Evolutionary conservation across 2,113 vertebrate genomes (phyloP).

Genomic region (Plecotus auritus): DNA sequence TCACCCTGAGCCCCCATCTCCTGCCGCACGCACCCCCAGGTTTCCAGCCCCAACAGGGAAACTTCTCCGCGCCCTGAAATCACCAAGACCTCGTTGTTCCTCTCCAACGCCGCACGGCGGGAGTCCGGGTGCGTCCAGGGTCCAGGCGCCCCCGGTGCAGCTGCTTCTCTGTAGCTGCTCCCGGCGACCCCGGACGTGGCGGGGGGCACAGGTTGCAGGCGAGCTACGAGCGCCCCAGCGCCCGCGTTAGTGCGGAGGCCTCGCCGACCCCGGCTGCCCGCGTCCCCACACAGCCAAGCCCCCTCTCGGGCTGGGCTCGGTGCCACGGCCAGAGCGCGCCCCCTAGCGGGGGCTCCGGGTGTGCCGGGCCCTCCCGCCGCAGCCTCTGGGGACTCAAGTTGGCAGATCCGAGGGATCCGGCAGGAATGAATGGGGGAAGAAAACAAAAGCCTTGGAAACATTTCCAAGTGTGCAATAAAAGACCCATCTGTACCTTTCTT

Average conservation of each 20-base stretch:
- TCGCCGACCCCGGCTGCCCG: not conserved
- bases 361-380: constrained; percentile 20
- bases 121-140: not conserved
- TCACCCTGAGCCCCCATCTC: not conserved
- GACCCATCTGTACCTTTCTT: constrained; percentile 74
- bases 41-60: constrained; percentile 41
- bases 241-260: not conserved
- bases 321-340: constrained; percentile 65
- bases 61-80: constrained; percentile 26
- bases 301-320: not conserved
- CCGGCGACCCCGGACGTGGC: not conserved
- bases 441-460: constrained; percentile 73
- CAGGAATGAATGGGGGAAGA: constrained; percentile 68
- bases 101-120: not conserved
- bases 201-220: not conserved
- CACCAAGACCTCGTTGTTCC: constrained; percentile 7
- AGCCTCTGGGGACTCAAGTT: constrained; percentile 52
- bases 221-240: not conserved
- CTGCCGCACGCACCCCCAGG: not conserved
- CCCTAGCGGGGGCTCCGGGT: constrained; percentile 58
- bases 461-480: constrained; percentile 74
- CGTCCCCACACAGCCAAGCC: not conserved
- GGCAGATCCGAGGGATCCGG: constrained; percentile 60
- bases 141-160: not conserved
- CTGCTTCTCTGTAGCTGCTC: not conserved